These are phyloP conservation scores for Cyanistes caeruleus DNA, from an alignment of 2,113 vertebrate species.

Conservation along the genomic window DNA sequence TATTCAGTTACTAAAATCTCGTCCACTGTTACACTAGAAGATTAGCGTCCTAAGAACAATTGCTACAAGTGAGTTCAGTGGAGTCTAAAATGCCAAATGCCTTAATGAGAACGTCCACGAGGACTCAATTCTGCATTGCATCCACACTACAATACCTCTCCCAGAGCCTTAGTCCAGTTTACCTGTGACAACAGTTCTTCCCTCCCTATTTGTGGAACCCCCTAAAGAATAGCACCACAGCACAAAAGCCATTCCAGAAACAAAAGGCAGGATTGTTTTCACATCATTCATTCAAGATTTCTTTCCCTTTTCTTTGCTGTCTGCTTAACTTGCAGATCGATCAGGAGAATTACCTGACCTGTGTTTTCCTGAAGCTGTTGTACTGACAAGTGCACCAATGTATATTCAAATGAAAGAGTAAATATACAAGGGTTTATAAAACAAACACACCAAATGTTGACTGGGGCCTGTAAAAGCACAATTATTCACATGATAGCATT, in stretches of 20 bases:
- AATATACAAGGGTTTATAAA: background rate
- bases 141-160: background rate
- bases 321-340: rapidly evolving
- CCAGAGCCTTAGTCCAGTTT: background rate
- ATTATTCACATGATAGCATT: background rate
- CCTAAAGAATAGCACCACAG: background rate
- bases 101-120: background rate
- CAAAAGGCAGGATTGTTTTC: background rate
- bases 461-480: background rate
- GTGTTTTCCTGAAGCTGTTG: background rate
- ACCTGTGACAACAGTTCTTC: background rate
- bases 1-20: background rate
- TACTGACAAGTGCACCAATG: rapidly evolving
- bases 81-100: background rate
- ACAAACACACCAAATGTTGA: background rate
- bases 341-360: background rate
- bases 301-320: background rate
- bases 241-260: background rate
- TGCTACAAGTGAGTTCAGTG: background rate
- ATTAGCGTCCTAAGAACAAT: background rate
- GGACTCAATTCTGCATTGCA: background rate
- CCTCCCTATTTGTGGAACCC: background rate
- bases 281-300: background rate
- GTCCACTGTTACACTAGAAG: background rate
- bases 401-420: background rate